Base-by-base conservation (phyloP, 2,888 invertebrate genomes). In the Molanna angustata region DNA sequence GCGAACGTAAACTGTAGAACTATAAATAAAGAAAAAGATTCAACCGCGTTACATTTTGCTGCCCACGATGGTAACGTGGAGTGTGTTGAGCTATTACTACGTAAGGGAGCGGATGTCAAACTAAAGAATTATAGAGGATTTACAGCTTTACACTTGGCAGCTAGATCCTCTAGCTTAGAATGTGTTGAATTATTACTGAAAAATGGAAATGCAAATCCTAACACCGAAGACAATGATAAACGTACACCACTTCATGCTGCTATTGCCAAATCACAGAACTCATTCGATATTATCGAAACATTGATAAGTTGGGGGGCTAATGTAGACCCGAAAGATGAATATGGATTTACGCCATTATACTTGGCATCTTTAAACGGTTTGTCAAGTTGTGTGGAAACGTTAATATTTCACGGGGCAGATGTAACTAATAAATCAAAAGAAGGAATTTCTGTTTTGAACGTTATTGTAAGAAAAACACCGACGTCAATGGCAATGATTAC, bases 21-120 rank as follows among this genome's bases (percentile, higher is more conserved):
- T 37, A 73, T 82, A 57, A 80, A 82, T 21, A 80, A 84, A 3
- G 87, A 86, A 52, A 85, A 88, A 62, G 86, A 87, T 59, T 84
- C 88, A 9, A 90, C 88, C 0, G 85, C 90, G 1, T 65, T 92
- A 49, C 94, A 94, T 73, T 73, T 94, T 58, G 92, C 94, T 0
- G 92, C 94, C 1, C 92, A 93, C 66, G 89, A 90, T 51, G 92
- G 93, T 1, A 89, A 89, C 65, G 81, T 81, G 9, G 90, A 93
- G 47, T 91, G 90, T 63, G 83, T 93, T 0, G 85, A 87, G 63
- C 69, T 89, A 39, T 68, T 92, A 35, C 65, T 93, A 32, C 78
- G 83, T 6, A 85, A 85, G 62, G 85, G 86, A 0, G 92, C 92
- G 0, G 85, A 89, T 64, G 84, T 86, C 0, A 83, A 85, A 60